phyloP scores from a whole-genome alignment of 2,113 vertebrate species.

The Alouatta palliata region DNA sequence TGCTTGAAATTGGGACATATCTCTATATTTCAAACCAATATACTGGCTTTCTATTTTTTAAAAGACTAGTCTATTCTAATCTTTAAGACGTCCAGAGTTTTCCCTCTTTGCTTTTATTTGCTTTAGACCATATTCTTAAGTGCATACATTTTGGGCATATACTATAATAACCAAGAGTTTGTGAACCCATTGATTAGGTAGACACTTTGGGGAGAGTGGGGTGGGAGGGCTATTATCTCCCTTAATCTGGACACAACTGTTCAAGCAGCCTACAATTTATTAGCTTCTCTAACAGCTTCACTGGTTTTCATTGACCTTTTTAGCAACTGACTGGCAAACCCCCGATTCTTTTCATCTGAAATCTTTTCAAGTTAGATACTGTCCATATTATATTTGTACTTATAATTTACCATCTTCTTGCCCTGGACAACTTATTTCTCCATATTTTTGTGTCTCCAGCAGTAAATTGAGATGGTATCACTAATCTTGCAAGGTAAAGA shows the following conservation, averaged over 20 bases:
- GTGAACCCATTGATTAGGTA: background rate
- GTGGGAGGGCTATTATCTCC: background rate
- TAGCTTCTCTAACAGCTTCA: conserved; percentile 24
- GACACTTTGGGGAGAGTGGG: background rate
- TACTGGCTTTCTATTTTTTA: conserved; percentile 1
- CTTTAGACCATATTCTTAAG: conserved; percentile 13
- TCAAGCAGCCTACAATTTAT: background rate
- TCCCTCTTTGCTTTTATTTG: background rate
- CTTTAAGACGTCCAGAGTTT: background rate
- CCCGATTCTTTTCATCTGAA: conserved; percentile 5
- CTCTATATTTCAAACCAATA: background rate
- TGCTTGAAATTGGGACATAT: conserved; percentile 5
- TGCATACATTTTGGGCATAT: background rate
- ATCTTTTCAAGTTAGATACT: background rate
- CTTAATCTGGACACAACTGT: background rate
- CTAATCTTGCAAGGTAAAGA: background rate
- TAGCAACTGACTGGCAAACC: background rate
- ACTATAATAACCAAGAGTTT: background rate
- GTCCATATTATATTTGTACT: background rate
- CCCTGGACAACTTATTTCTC: background rate
- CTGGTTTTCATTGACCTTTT: background rate
- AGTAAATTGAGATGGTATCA: background rate
- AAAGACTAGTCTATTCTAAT: background rate
- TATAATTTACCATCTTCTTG: background rate
- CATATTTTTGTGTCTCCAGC: background rate